A percentile compares a stretch with the other conserved stretches of the same genome.
These are phyloP conservation scores for Erpornis zantholeuca DNA, from an alignment of 2,113 vertebrate genomes.

Conservation along the genomic window DNA sequence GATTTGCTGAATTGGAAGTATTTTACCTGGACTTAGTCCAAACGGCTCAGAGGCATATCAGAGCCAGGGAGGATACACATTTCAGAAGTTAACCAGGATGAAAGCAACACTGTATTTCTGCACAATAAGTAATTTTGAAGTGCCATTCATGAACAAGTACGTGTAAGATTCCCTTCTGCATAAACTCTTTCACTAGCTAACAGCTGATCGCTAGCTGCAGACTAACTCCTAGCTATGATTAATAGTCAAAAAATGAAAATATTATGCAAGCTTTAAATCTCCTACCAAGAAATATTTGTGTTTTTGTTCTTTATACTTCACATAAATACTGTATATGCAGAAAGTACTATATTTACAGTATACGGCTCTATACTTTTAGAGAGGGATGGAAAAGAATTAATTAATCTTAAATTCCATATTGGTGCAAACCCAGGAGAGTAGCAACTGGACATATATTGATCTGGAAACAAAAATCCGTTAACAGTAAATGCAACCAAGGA, in stretches of 20 bases:
- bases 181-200: neutral
- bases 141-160: neutral
- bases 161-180: neutral
- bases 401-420: neutral
- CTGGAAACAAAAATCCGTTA: neutral
- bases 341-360: neutral
- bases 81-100: neutral
- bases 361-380: neutral
- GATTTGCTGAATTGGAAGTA: conserved; percentile 63
- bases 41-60: conserved; percentile 39
- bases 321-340: neutral
- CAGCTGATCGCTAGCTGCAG: neutral
- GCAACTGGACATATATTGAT: neutral
- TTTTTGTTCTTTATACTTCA: neutral
- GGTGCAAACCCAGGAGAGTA: neutral
- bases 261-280: neutral
- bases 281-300: neutral
- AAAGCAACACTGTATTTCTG: conserved; percentile 28
- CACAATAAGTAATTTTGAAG: neutral
- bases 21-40: conserved; percentile 53
- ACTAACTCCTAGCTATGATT: neutral
- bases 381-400: neutral
- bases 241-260: neutral
- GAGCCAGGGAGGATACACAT: conserved; percentile 19
- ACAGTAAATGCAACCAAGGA: neutral